Evolutionary conservation across 2,888 invertebrate species (phyloP).

Genomic region (Mimachlamys varia): DNA sequence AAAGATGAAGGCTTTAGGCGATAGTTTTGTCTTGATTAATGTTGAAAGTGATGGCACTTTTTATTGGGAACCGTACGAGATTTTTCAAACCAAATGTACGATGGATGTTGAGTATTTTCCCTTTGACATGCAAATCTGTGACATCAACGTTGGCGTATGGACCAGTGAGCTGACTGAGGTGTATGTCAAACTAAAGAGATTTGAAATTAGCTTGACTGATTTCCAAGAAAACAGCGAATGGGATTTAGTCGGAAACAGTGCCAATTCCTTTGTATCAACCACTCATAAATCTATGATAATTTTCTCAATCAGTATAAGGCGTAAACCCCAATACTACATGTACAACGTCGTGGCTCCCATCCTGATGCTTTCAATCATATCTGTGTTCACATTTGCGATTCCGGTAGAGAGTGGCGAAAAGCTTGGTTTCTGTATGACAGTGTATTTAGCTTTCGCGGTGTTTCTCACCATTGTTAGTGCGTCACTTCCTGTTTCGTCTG

Average conservation of each 20-base stretch:
- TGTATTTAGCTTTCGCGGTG: background rate
- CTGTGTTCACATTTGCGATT: background rate
- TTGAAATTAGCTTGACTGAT: background rate
- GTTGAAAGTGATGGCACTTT: background rate
- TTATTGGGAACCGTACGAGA: background rate
- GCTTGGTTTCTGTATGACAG: conserved; percentile 3
- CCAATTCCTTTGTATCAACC: background rate
- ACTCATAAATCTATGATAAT: background rate
- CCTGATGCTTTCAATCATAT: background rate
- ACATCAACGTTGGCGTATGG: background rate
- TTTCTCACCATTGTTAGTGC: conserved; percentile 1
- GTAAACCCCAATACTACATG: background rate
- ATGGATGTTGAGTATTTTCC: background rate
- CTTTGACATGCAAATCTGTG: background rate
- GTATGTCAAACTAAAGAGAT: background rate
- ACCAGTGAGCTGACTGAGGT: background rate
- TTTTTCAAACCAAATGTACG: background rate
- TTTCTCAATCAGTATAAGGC: background rate
- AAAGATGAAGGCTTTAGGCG: background rate
- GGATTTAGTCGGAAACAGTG: background rate
- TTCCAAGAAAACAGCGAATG: background rate
- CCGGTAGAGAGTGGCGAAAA: background rate
- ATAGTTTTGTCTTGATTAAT: background rate
- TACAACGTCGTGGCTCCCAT: background rate
- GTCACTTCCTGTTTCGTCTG: conserved; percentile 1